These are phyloP conservation scores for Drosophila neocordata DNA, from an alignment of 1,140 invertebrate genomes.

Conservation along the genomic window DNA sequence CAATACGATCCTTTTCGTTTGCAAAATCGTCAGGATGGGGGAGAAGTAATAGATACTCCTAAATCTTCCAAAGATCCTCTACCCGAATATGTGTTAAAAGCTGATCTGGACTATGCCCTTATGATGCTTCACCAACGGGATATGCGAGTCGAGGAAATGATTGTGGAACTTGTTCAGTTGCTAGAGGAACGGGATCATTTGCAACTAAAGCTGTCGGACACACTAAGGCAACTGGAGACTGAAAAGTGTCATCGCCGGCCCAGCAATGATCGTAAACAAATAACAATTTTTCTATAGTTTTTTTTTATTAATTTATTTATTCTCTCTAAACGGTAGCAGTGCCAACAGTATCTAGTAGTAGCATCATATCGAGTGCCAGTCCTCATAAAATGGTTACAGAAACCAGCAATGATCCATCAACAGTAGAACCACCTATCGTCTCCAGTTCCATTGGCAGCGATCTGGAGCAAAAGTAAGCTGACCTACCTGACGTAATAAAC, in stretches of 20 bases:
- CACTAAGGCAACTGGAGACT: slow-evolving; percentile 88
- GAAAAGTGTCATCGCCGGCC: slow-evolving; percentile 57
- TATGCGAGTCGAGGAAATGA: slow-evolving; percentile 94
- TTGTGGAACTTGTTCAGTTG: slow-evolving; percentile 91
- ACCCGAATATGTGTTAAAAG: slow-evolving; percentile 82
- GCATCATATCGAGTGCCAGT: slow-evolving; percentile 32
- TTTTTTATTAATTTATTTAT: neutral
- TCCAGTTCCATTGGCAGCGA: slow-evolving; percentile 48
- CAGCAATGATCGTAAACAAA: slow-evolving; percentile 50
- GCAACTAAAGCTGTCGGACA: slow-evolving; percentile 91
- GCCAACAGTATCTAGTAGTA: slow-evolving; percentile 21
- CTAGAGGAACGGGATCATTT: slow-evolving; percentile 93
- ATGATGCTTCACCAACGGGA: slow-evolving; percentile 94
- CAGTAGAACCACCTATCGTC: slow-evolving; percentile 32
- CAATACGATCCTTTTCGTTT: slow-evolving; percentile 81
- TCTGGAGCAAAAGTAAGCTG: slow-evolving; percentile 71
- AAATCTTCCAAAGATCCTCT: slow-evolving; percentile 39
- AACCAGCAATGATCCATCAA: slow-evolving; percentile 40
- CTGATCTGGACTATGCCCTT: slow-evolving; percentile 91
- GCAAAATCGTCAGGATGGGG: slow-evolving; percentile 49
- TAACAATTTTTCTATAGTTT: neutral
- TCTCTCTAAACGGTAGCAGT: neutral
- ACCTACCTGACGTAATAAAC: too few species aligned
- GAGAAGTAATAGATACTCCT: slow-evolving; percentile 10
- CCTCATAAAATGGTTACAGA: slow-evolving; percentile 26